Percentiles rank a stretch among this genome's conserved stretches.
Evolutionary conservation across 2,797 vertebrate species (phyloP).

Genomic region (Sarcophilus harrisii): DNA sequence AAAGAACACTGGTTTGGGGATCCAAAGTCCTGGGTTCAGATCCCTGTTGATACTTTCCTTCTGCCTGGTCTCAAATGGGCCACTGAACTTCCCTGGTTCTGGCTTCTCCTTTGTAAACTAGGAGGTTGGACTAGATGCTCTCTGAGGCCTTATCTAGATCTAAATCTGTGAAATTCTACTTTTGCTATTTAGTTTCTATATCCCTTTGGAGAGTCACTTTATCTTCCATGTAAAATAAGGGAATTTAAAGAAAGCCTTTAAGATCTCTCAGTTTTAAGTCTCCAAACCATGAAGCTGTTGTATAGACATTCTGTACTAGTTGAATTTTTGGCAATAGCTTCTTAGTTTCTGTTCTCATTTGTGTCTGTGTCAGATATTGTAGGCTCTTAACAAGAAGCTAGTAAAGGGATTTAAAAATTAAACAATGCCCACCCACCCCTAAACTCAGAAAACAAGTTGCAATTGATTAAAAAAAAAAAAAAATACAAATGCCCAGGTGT

Average conservation of each 20-base stretch:
- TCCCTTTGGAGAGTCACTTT: background rate
- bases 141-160: background rate
- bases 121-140: background rate
- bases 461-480: background rate
- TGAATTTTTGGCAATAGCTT: background rate
- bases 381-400: background rate
- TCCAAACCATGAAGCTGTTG: background rate
- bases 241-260: background rate
- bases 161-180: background rate
- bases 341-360: background rate
- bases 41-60: background rate
- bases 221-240: background rate
- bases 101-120: background rate
- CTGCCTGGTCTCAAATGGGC: background rate
- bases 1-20: background rate
- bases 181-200: background rate
- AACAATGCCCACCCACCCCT: background rate
- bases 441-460: background rate
- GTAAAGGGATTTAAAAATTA: background rate
- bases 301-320: background rate
- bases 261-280: background rate
- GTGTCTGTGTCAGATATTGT: background rate
- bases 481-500: background rate
- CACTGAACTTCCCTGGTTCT: background rate
- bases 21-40: background rate